Conservation (phyloP, 2,113 vertebrate genomes). For the Bufo bufo region DNA sequence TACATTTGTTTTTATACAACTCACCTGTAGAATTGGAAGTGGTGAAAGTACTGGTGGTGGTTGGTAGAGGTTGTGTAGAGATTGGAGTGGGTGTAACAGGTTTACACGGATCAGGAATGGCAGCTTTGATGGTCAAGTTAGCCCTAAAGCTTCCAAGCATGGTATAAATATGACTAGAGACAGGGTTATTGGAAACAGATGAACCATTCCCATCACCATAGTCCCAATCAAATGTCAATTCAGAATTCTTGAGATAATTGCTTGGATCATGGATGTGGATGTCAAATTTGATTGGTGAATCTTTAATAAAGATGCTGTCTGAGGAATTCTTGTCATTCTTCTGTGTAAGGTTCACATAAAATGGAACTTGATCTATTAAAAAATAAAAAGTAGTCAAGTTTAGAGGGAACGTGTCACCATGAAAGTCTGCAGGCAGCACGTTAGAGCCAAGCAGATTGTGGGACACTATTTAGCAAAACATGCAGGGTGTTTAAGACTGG, state of each 20-base stretch:
- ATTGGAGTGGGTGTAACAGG: constrained; percentile 69
- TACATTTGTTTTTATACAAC: neutral
- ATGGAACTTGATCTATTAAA: constrained; percentile 85
- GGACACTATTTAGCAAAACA: no score
- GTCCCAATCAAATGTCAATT: constrained; percentile 86
- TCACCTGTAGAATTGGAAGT: constrained; percentile 46
- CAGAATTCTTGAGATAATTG: constrained; percentile 82
- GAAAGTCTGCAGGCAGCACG: no score
- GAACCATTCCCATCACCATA: constrained; percentile 86
- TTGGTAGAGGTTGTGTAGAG: constrained; percentile 60
- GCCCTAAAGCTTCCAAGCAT: constrained; percentile 78
- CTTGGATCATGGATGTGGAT: constrained; percentile 89
- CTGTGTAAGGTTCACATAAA: constrained; percentile 85
- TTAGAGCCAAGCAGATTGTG: no score
- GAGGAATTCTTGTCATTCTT: constrained; percentile 82
- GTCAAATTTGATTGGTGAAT: constrained; percentile 80
- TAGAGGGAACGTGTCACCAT: no score
- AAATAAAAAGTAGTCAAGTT: neutral
- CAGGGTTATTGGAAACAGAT: constrained; percentile 76
- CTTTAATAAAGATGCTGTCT: constrained; percentile 82
- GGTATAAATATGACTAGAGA: constrained; percentile 80
- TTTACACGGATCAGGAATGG: constrained; percentile 79
- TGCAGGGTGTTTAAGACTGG: no score
- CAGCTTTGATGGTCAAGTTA: constrained; percentile 84
- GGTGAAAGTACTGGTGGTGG: constrained; percentile 15